Base-by-base conservation (phyloP, 2,888 invertebrate species). In the Coecobrya sp. region DNA sequence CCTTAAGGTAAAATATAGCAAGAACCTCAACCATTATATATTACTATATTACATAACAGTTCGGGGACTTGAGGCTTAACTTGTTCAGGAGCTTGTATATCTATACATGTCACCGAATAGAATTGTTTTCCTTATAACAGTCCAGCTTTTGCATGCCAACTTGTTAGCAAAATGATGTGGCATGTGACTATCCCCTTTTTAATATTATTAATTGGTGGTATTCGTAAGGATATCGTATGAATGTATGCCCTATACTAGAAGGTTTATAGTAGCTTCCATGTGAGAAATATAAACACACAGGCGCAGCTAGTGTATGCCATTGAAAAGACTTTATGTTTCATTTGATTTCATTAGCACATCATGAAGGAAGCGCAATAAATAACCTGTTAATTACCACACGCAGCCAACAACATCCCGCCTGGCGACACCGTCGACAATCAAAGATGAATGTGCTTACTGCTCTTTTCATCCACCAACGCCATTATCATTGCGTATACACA, bases 341-440 rank as follows among this genome's bases (percentile, higher is more conserved):
- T 92, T 92, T 92, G 91, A 92, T 92, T 87, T 92, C 87, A 92
- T 92, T 92, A 92, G 87, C 87, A 92, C 87, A 88, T 92, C 91
- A 84, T 84, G 91, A 87, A 84, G 76, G 70, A 92, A 92, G 52
- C 70, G 91, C 84, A 92, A 92, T 92, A 92, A 92, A 92, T 92
- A 92, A 92, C 91, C 91, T 92, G 91, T 92, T 92, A 92, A 92
- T 92, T 92, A 92, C 87, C 91, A 68, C 91, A 91, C 91, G 86
- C 91, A 91, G 91, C 86, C 70, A 81, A 81, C 86, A 81, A 91
- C 91, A 91, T 91, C 86, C 86, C 91, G 91, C 91, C 91, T 91
- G 91, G 91, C 91, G 91, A 91, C 91, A 91, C 59, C 49, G 91
- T 91, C 86, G 91, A 91, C 91, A 91, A 86, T 86, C 85, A 91